These are phyloP conservation scores for Ptiloglossa arizonensis DNA, from an alignment of 1,140 invertebrate species.

Conservation along the genomic window DNA sequence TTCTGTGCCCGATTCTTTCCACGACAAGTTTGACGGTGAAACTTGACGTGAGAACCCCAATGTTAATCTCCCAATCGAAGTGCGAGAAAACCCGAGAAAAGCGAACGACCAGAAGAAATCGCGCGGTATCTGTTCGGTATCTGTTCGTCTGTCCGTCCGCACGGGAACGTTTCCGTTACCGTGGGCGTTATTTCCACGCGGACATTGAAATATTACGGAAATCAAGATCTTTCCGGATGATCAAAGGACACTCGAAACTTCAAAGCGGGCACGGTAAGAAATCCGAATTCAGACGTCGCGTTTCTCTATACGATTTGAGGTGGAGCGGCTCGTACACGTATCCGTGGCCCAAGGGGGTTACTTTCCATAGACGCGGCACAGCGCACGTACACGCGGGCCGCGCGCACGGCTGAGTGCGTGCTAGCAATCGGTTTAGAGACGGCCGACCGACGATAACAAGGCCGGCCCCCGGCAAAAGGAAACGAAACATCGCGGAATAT, in stretches of 20 bases:
- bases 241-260: neutral
- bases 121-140: neutral
- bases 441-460: constrained; percentile 65
- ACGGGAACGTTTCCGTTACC: neutral
- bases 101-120: neutral
- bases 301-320: constrained; percentile 25
- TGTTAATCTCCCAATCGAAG: too few relatives aligned
- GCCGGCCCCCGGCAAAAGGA: constrained; percentile 48
- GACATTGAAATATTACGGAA: neutral
- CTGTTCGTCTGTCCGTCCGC: too few relatives aligned
- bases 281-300: constrained; percentile 34
- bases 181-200: too few relatives aligned
- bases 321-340: constrained; percentile 15
- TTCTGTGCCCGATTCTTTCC: too few relatives aligned
- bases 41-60: too few relatives aligned
- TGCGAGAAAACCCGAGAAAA: too few relatives aligned
- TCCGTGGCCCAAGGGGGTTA: neutral
- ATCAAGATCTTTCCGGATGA: constrained; percentile 14
- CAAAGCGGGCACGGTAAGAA: constrained; percentile 18
- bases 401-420: constrained; percentile 43
- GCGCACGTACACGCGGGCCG: constrained; percentile 11
- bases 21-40: too few relatives aligned
- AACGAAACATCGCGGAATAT: constrained; percentile 63
- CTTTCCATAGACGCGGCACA: constrained; percentile 8
- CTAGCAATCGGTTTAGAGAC: constrained; percentile 60